Base-by-base conservation (phyloP, 2,888 invertebrate species). In the Pyrocoelia pectoralis region DNA sequence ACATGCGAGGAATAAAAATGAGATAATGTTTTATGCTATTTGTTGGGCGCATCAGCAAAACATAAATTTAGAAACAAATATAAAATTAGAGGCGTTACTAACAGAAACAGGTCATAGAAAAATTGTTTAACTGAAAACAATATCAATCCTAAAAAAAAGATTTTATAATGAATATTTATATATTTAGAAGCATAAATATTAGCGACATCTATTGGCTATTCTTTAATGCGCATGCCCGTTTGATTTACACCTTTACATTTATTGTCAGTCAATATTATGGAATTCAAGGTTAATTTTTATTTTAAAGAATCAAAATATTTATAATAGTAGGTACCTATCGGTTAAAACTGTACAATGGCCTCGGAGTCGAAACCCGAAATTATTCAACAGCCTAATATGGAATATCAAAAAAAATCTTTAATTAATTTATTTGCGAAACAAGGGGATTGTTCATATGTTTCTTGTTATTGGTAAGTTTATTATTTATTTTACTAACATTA, bases 361-460 rank as follows among this genome's bases (percentile, higher is more conserved):
- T 72, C 77, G 18, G 76, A 77, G 62, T 70, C 74, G 5, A 75
- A 73, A 65, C 64, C 65, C 24, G 68, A 73, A 65, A 68, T 74
- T 33, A 76, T 75, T 59, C 76, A 75, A 66, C 72, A 73, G 70
- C 66, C 73, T 38, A 72, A 59, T 70, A 69, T 65, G 13, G 67
- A 70, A 60, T 66, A 66, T 48, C 62, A 71, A 15, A 80, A 79
- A 69, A 79, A 77, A 70, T 66, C 69, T 60, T 71, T 76, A 63
- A 77, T 80, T 57, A 80, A 78, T 65, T 79, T 92, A 71, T 92
- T 92, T 82, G 85, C 89, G 52, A 92, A 91, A 84, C 88, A 89
- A 76, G 83, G 88, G 59, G 92, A 92, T 72, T 93, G 93, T 82
- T 88, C 91, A 73, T 93, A 94, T 82, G 93, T 93, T 73, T 91